Percentiles rank a stretch among this genome's conserved stretches.
Conservation (phyloP, 1,140 invertebrate species). For the Camponotus vicinus region DNA sequence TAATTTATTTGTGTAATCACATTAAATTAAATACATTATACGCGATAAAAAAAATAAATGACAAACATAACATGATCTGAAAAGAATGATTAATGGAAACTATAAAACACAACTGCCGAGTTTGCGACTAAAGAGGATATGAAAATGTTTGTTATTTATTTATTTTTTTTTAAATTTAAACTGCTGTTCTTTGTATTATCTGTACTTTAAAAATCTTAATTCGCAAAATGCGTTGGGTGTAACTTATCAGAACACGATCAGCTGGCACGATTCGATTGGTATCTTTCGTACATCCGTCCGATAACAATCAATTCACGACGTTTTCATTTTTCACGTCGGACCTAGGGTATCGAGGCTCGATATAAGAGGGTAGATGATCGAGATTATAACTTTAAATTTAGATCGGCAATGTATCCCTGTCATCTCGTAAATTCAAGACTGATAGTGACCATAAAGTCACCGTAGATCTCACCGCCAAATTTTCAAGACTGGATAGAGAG, state of each 20-base stretch:
- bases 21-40: neutral
- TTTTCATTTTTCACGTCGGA: conserved; percentile 10
- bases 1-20: neutral
- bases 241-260: conserved; percentile 39
- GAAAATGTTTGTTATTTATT: neutral
- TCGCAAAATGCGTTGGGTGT: conserved; percentile 31
- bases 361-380: conserved; percentile 35
- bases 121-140: neutral
- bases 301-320: conserved; percentile 36
- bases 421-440: conserved; percentile 73
- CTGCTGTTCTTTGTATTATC: neutral
- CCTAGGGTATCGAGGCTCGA: neutral
- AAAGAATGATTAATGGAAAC: neutral
- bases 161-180: neutral
- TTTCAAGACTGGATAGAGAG: conserved; percentile 61
- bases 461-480: conserved; percentile 58
- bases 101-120: neutral
- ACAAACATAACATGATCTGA: conserved; percentile 13
- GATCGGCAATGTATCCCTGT: conserved; percentile 32
- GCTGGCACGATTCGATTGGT: conserved; percentile 25
- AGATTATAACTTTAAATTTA: conserved; percentile 57
- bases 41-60: neutral
- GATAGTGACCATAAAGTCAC: conserved; percentile 73
- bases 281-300: conserved; percentile 29
- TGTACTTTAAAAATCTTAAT: conserved; percentile 8